Percentiles rank a stretch among this genome's conserved stretches.
phyloP scores from a whole-genome alignment of 2,113 vertebrate species.

The Andinoacara biseriatus region DNA sequence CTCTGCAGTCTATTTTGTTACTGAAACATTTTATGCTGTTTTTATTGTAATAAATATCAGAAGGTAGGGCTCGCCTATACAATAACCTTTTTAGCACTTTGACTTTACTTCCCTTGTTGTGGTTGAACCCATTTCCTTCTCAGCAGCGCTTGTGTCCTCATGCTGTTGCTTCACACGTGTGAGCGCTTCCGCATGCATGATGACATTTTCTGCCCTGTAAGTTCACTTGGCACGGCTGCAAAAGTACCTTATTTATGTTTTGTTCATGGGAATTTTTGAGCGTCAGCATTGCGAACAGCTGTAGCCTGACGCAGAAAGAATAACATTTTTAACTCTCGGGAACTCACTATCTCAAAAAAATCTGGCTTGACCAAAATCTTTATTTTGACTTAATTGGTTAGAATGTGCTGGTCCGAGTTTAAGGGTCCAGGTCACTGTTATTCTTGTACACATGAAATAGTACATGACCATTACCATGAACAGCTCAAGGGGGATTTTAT shows the following conservation, averaged over 20 bases:
- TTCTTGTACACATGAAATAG: background rate
- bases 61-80: background rate
- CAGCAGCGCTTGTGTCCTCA: background rate
- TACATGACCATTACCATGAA: background rate
- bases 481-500: background rate
- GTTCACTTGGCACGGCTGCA: background rate
- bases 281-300: background rate
- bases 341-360: background rate
- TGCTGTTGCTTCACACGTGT: slow-evolving; percentile 35
- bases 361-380: background rate
- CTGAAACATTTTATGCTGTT: background rate
- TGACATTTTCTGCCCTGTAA: slow-evolving; percentile 4
- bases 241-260: background rate
- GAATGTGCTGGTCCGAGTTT: background rate
- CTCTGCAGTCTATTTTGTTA: background rate
- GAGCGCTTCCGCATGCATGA: slow-evolving; percentile 40
- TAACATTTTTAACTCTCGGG: background rate
- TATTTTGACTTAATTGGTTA: background rate
- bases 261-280: background rate
- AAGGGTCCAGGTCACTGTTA: background rate
- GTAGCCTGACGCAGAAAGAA: background rate
- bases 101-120: slow-evolving; percentile 57
- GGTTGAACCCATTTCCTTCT: slow-evolving; percentile 53
- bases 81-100: background rate
- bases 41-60: background rate